Evolutionary conservation across 2,797 vertebrate species (phyloP).

Genomic region (Ctenosaura bakeri): DNA sequence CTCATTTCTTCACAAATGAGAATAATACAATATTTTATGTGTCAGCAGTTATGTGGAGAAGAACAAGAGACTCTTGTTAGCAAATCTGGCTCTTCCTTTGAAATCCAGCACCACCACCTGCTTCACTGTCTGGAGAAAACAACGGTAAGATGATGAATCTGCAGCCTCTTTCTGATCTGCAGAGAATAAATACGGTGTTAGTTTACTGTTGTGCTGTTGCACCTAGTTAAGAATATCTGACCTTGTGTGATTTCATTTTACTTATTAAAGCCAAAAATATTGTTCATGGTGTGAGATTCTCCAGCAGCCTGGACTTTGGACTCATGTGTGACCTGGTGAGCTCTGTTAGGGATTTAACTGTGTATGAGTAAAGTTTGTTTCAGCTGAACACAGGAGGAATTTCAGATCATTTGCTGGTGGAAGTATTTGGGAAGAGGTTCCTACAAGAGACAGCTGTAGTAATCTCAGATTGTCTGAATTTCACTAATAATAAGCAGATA

Average conservation of each 20-base stretch:
- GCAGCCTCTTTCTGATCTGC: slow-evolving; percentile 38
- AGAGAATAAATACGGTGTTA: slow-evolving; percentile 30
- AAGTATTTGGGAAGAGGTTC: background rate
- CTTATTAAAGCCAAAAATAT: slow-evolving; percentile 41
- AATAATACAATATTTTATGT: slow-evolving; percentile 70
- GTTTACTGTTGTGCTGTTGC: slow-evolving; percentile 37
- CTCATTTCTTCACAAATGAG: slow-evolving; percentile 66
- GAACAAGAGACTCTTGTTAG: slow-evolving; percentile 90
- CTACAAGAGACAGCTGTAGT: background rate
- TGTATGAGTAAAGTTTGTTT: background rate
- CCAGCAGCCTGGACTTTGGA: background rate
- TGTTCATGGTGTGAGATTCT: background rate
- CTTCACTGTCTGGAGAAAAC: slow-evolving; percentile 97
- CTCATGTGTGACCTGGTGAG: background rate
- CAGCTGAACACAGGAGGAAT: background rate
- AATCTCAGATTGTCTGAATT: background rate
- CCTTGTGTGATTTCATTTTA: slow-evolving; percentile 16
- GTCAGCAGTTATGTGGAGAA: slow-evolving; percentile 88
- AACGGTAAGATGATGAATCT: slow-evolving; percentile 86
- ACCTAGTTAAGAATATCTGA: slow-evolving; percentile 54
- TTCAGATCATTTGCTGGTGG: background rate
- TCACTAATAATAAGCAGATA: background rate
- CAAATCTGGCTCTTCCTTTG: slow-evolving; percentile 89
- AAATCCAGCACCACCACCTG: slow-evolving; percentile 93
- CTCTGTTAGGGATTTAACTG: background rate